phyloP scores from a whole-genome alignment of 2,113 vertebrate species.

The Tichodroma muraria region DNA sequence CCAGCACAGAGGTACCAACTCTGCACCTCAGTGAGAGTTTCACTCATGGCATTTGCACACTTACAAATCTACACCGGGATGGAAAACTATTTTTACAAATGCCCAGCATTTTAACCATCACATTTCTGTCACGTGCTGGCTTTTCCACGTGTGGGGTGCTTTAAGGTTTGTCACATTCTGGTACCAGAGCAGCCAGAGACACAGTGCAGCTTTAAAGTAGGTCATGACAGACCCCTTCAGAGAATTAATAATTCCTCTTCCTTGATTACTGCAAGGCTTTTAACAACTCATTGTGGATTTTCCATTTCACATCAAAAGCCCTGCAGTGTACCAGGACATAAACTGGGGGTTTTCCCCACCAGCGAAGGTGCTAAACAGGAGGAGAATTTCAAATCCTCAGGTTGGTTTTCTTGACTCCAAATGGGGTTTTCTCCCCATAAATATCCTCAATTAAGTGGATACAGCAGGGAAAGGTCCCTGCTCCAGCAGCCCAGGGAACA shows the following conservation, averaged over 20 bases:
- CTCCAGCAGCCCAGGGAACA: neutral
- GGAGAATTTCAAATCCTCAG: neutral
- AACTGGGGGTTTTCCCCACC: neutral
- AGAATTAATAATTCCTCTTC: constrained; percentile 10
- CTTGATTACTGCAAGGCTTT: constrained; percentile 28
- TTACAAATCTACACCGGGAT: fast-evolving
- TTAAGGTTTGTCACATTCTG: neutral
- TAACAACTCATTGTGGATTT: neutral
- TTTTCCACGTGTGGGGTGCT: neutral
- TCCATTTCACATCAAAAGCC: neutral
- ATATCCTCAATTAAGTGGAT: neutral
- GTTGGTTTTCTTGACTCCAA: neutral
- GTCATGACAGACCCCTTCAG: neutral
- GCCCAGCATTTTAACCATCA: neutral
- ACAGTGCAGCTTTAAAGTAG: constrained; percentile 14
- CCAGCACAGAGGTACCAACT: fast-evolving
- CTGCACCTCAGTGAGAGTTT: neutral
- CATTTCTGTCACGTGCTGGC: fast-evolving
- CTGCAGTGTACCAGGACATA: neutral
- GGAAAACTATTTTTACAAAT: neutral
- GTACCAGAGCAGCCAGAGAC: neutral
- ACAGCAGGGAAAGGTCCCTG: neutral
- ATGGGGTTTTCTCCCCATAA: neutral
- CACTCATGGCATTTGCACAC: fast-evolving
- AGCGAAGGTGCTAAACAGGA: neutral